phyloP scores from a whole-genome alignment of 2,888 invertebrate species.

The Salticus scenicus region DNA sequence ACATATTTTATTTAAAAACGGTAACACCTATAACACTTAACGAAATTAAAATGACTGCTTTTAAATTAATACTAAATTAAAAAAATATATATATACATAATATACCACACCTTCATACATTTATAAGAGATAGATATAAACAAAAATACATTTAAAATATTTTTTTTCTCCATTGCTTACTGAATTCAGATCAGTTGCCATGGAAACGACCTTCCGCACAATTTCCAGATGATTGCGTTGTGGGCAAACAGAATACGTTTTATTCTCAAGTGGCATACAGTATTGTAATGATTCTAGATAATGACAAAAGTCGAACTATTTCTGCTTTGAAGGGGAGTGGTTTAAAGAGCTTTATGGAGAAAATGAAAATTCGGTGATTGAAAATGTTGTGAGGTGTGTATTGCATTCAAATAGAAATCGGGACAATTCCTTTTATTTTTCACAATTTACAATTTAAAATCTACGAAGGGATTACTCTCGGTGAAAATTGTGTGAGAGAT shows the following conservation, averaged over 20 bases:
- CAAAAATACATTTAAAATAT: neutral
- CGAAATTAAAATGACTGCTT: too few species aligned
- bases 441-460: too few species aligned
- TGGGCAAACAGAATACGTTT: constrained; percentile 16
- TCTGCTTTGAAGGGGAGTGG: neutral
- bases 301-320: constrained; percentile 4
- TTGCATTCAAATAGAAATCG: neutral
- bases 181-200: neutral
- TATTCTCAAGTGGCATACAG: constrained; percentile 7
- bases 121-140: neutral
- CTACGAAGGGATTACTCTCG: too few species aligned
- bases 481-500: too few species aligned
- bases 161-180: neutral
- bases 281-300: constrained; percentile 4
- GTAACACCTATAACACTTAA: too few species aligned
- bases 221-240: constrained; percentile 9
- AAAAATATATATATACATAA: too few species aligned
- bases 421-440: neutral
- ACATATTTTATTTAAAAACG: too few species aligned
- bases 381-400: neutral
- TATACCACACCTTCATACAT: neutral
- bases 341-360: neutral
- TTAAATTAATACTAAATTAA: too few species aligned
- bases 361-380: constrained; percentile 12
- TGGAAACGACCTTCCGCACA: constrained; percentile 7